Conservation (phyloP, 2,113 vertebrate species). For the Grantiella picta region DNA sequence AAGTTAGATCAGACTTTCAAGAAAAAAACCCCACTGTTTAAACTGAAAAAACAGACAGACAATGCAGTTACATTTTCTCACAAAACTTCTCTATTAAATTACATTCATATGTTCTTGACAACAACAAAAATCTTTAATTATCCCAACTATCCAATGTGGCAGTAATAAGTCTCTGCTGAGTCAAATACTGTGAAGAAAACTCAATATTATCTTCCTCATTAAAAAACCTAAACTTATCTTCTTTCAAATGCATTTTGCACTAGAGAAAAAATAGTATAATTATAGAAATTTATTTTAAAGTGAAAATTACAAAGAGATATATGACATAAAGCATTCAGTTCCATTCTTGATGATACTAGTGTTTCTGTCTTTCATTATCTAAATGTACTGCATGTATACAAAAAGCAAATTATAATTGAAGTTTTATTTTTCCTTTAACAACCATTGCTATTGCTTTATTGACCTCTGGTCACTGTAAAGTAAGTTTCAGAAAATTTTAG, state of each 20-base stretch:
- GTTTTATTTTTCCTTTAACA: not conserved
- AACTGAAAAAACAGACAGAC: slow-evolving; percentile 33
- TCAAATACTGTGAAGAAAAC: slow-evolving; percentile 10
- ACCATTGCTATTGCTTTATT: not conserved
- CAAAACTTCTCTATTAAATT: slow-evolving; percentile 52
- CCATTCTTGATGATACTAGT: not conserved
- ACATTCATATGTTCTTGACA: slow-evolving; percentile 47
- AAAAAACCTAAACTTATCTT: not conserved
- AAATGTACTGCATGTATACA: not conserved
- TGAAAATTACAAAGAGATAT: not conserved
- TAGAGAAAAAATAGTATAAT: not conserved
- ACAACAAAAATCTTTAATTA: slow-evolving; percentile 51
- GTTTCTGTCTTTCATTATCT: not conserved
- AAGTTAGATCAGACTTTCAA: not conserved
- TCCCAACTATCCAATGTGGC: slow-evolving; percentile 44
- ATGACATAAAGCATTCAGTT: not conserved
- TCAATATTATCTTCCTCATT: not conserved
- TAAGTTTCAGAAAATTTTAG: not conserved
- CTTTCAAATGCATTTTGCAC: not conserved
- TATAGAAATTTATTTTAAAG: not conserved
- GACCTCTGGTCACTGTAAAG: not conserved
- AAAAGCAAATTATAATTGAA: not conserved
- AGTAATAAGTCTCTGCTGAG: slow-evolving; percentile 25
- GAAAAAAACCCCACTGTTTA: not conserved
- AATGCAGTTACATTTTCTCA: slow-evolving; percentile 43